A percentile compares a stretch with the other conserved stretches of the same genome.
Conservation (phyloP, 2,797 vertebrate species). For the Sebastes elongatus region DNA sequence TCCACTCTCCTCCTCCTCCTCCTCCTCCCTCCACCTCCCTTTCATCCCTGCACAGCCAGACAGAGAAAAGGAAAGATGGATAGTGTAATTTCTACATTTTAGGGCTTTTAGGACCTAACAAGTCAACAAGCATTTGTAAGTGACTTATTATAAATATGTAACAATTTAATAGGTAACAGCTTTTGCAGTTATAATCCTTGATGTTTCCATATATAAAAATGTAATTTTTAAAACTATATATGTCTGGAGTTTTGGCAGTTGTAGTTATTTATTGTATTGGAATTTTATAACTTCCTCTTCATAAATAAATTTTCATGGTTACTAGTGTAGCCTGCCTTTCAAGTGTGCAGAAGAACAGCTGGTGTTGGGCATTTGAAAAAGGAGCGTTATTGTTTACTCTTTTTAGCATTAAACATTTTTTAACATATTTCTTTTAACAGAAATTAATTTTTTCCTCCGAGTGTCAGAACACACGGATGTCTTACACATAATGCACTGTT, state of each 20-base stretch:
- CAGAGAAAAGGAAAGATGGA: constrained; percentile 11
- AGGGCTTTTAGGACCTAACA: not conserved
- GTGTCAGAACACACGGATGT: not conserved
- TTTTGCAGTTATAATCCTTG: not conserved
- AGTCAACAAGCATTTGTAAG: not conserved
- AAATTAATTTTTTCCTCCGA: no score
- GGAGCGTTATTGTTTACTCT: fast-evolving
- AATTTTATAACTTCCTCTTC: fast-evolving
- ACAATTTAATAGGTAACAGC: not conserved
- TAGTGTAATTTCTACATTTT: constrained; percentile 14
- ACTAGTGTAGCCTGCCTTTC: fast-evolving
- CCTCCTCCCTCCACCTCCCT: constrained; percentile 16
- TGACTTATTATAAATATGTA: not conserved
- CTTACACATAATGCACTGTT: not conserved
- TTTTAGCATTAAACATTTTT: no score
- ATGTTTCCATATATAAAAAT: not conserved
- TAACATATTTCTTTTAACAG: no score
- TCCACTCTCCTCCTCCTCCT: constrained; percentile 21
- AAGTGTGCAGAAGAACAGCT: no score
- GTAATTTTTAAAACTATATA: not conserved
- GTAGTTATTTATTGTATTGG: no score
- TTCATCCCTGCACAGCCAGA: constrained; percentile 58
- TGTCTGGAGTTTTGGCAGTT: fast-evolving
- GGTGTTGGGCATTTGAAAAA: no score
- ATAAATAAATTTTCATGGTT: no score